phyloP scores from a whole-genome alignment of 1,140 invertebrate species.

The Neotoxoptera formosana region DNA sequence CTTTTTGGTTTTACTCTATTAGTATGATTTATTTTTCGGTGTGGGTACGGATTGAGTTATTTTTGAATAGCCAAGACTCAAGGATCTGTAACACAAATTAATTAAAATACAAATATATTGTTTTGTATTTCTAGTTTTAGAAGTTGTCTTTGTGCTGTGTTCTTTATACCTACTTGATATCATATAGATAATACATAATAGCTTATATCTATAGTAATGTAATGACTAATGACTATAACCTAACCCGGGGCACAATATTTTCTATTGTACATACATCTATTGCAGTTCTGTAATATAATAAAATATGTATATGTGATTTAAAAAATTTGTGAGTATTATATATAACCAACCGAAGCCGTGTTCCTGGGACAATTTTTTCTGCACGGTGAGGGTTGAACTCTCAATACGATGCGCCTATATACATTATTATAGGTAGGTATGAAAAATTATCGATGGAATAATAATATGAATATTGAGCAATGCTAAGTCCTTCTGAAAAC shows the following conservation, averaged over 20 bases:
- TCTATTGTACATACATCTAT: not conserved
- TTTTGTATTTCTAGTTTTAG: not conserved
- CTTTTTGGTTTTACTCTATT: not conserved
- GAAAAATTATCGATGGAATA: not conserved
- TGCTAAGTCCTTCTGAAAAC: not conserved
- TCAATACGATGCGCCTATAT: not conserved
- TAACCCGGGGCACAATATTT: not conserved
- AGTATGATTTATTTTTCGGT: not conserved
- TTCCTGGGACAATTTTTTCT: not conserved
- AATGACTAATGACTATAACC: not conserved
- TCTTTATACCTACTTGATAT: not conserved
- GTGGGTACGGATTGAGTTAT: not conserved
- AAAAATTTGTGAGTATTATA: not conserved
- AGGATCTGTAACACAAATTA: not conserved
- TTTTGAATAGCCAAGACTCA: constrained; percentile 11
- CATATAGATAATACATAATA: not conserved
- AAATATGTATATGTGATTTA: not conserved
- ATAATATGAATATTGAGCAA: not conserved
- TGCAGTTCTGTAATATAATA: not conserved
- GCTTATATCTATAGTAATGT: not conserved
- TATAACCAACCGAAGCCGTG: too few species aligned
- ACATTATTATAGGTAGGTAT: not conserved
- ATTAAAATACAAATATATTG: not conserved
- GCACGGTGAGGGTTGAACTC: not conserved
- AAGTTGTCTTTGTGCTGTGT: not conserved